Conservation (phyloP, 2,113 vertebrate genomes). For the Sterrhoptilus dennistouni region DNA sequence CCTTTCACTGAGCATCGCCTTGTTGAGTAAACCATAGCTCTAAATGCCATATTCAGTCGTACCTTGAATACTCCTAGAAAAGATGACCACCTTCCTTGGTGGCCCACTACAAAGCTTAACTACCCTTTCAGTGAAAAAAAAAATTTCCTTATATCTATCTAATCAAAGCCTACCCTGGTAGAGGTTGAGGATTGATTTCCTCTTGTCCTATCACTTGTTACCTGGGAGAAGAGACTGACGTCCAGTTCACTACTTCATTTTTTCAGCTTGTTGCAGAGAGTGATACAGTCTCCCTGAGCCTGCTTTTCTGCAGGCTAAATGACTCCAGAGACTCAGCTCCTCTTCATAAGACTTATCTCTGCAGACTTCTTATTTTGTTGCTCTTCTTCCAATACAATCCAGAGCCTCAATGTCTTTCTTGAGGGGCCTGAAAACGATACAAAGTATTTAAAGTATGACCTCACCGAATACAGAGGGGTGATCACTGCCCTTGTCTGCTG, state of each 20-base stretch:
- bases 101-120: background rate
- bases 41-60: rapidly evolving
- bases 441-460: background rate
- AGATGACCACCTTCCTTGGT: background rate
- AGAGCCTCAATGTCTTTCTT: background rate
- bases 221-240: background rate
- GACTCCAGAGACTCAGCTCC: background rate
- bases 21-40: background rate
- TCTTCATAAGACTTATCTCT: background rate
- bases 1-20: background rate
- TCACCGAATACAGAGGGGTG: background rate
- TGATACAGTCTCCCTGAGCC: too few species aligned
- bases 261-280: background rate
- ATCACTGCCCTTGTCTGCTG: background rate
- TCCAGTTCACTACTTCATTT: background rate
- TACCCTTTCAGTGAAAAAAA: rapidly evolving
- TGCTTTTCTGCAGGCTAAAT: background rate
- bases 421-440: background rate
- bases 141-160: background rate
- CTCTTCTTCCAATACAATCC: background rate
- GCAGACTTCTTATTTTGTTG: background rate
- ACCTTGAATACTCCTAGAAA: background rate
- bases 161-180: background rate
- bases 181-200: background rate
- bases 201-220: background rate